These are phyloP conservation scores for Periophthalmodon schlosseri DNA, from an alignment of 2,113 vertebrate species.

Conservation along the genomic window DNA sequence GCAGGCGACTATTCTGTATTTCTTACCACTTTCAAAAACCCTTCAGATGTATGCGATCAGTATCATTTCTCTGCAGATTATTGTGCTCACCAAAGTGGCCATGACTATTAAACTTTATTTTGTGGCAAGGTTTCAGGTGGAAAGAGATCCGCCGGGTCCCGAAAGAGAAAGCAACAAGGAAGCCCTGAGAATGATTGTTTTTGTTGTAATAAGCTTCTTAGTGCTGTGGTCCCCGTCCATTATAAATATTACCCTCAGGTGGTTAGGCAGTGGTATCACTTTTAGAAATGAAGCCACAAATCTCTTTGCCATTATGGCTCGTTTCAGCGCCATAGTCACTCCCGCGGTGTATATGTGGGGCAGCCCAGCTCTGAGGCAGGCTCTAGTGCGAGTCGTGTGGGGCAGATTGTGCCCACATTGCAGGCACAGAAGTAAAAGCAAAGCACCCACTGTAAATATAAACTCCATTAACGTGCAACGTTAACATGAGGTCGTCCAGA, in stretches of 20 bases:
- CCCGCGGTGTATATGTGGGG: constrained; percentile 53
- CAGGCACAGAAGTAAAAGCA: background rate
- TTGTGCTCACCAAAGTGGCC: constrained; percentile 43
- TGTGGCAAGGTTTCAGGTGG: constrained; percentile 54
- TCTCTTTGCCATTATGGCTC: constrained; percentile 51
- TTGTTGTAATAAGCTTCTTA: constrained; percentile 56
- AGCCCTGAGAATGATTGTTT: constrained; percentile 44
- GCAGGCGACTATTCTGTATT: background rate
- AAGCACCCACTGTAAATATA: background rate
- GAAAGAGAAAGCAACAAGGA: constrained; percentile 29
- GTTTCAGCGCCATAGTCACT: constrained; percentile 53
- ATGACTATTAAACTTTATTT: constrained; percentile 61
- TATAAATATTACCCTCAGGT: constrained; percentile 37
- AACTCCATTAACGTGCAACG: background rate
- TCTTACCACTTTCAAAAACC: constrained; percentile 9
- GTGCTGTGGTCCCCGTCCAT: constrained; percentile 53
- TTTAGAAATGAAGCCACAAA: constrained; percentile 58
- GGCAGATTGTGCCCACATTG: constrained; percentile 27
- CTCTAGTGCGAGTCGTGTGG: constrained; percentile 37
- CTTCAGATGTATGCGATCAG: constrained; percentile 26
- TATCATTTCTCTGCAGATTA: constrained; percentile 39
- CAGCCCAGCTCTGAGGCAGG: constrained; percentile 48
- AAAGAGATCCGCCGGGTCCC: constrained; percentile 14
- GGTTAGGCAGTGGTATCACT: background rate
- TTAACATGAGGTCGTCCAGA: background rate